These are phyloP conservation scores for Chrysomallon squamiferum DNA, from an alignment of 1,140 invertebrate species.

Conservation along the genomic window DNA sequence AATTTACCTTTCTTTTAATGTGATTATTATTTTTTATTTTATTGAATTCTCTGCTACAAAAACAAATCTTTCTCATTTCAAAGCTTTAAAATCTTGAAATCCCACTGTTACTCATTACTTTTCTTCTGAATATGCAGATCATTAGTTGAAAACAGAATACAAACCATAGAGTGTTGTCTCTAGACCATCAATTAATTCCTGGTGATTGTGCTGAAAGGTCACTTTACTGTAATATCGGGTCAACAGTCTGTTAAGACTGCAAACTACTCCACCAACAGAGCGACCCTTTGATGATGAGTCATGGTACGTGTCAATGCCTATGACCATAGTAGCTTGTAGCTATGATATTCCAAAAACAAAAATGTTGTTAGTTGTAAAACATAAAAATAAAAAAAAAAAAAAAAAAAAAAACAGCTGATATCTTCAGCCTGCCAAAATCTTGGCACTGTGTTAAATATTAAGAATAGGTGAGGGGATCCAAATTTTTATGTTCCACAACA, in stretches of 20 bases:
- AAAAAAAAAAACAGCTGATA: background rate
- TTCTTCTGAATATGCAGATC: too few species aligned
- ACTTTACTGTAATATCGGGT: slow-evolving; percentile 82
- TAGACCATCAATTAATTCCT: slow-evolving; percentile 67
- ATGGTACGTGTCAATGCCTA: slow-evolving; percentile 90
- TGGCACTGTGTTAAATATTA: background rate
- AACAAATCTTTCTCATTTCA: too few species aligned
- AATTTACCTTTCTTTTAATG: too few species aligned
- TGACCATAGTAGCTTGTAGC: slow-evolving; percentile 67
- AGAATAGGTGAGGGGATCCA: too few species aligned
- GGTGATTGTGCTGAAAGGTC: slow-evolving; percentile 71
- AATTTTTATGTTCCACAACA: too few species aligned
- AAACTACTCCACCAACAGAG: slow-evolving; percentile 79
- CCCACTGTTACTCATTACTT: too few species aligned
- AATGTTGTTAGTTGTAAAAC: background rate
- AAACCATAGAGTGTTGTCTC: slow-evolving; percentile 25
- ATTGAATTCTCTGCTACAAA: too few species aligned
- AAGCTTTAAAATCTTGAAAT: too few species aligned
- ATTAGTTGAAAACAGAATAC: too few species aligned
- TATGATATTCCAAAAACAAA: slow-evolving; percentile 14
- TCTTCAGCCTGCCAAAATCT: background rate
- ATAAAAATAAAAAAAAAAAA: background rate
- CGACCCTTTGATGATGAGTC: slow-evolving; percentile 70
- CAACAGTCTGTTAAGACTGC: slow-evolving; percentile 75
- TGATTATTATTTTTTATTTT: too few species aligned